phyloP scores from a whole-genome alignment of 2,113 vertebrate species.

The Drymodes brunneopygia region DNA sequence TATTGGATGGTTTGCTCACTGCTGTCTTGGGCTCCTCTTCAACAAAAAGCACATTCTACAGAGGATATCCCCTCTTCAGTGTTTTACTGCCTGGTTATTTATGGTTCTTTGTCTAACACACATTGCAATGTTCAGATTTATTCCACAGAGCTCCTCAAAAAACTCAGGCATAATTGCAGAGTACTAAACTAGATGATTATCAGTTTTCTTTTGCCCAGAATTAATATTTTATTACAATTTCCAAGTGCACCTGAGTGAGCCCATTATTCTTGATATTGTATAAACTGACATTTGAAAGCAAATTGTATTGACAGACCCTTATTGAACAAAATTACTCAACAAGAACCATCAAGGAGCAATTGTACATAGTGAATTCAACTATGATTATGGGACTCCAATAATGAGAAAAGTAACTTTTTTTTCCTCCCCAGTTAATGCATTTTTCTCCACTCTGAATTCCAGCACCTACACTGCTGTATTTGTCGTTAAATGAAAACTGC shows the following conservation, averaged over 20 bases:
- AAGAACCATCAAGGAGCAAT: constrained; percentile 34
- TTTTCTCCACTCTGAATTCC: not conserved
- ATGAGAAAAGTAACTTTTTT: not conserved
- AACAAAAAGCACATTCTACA: not conserved
- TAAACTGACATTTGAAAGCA: constrained; percentile 40
- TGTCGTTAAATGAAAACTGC: not conserved
- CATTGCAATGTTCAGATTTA: not conserved
- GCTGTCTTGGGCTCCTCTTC: not conserved
- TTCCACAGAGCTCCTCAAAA: not conserved
- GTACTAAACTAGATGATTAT: not conserved
- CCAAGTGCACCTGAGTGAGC: not conserved
- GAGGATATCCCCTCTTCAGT: not conserved
- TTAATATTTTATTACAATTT: constrained; percentile 42
- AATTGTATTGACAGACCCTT: constrained; percentile 31
- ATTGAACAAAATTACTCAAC: constrained; percentile 24
- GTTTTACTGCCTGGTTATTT: not conserved
- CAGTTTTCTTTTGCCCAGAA: not conserved
- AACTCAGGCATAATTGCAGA: not conserved
- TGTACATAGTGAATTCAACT: constrained; percentile 6
- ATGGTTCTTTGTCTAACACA: not conserved
- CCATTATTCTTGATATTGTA: constrained; percentile 5
- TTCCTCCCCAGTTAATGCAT: not conserved
- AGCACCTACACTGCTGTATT: not conserved
- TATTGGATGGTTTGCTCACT: not conserved
- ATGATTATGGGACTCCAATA: not conserved